Evolutionary conservation across 2,888 invertebrate genomes (phyloP).

Genomic region (Aethes cnicana): DNA sequence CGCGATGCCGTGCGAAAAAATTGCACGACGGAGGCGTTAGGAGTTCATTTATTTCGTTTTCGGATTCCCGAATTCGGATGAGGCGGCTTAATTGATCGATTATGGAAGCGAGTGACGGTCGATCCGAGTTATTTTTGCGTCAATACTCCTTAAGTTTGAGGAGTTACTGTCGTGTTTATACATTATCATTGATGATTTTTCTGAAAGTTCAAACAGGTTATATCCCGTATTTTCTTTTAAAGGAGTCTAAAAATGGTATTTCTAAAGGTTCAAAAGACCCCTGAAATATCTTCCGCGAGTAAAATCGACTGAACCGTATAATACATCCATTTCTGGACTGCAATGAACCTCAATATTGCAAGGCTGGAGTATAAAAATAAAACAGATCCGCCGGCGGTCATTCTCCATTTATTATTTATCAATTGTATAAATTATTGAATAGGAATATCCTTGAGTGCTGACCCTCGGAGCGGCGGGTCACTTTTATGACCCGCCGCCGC

Average conservation of each 20-base stretch:
- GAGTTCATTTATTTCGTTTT: constrained; percentile 42
- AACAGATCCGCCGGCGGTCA: constrained; percentile 44
- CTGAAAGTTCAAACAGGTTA: too few species aligned
- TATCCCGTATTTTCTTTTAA: too few species aligned
- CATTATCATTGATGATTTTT: neutral
- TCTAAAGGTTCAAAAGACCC: too few species aligned
- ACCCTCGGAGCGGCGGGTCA: constrained; percentile 56
- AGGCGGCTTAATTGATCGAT: constrained; percentile 59
- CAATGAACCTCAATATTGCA: constrained; percentile 24
- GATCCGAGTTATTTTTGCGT: constrained; percentile 13
- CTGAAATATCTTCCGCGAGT: constrained; percentile 3
- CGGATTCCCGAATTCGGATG: constrained; percentile 43
- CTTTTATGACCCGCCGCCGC: constrained; percentile 56
- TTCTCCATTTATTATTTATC: constrained; percentile 75
- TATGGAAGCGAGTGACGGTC: constrained; percentile 48
- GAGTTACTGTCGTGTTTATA: constrained; percentile 13
- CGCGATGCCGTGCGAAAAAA: constrained; percentile 61
- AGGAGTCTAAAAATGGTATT: too few species aligned
- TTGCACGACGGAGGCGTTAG: constrained; percentile 41
- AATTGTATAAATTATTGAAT: constrained; percentile 81
- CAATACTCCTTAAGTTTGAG: constrained; percentile 20
- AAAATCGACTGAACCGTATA: constrained; percentile 14
- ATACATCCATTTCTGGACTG: constrained; percentile 12
- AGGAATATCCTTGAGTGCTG: constrained; percentile 50
- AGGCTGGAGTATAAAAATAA: constrained; percentile 52